A percentile compares a stretch with the other conserved stretches of the same genome.
Conservation (phyloP, 2,888 invertebrate species). For the Plebejus anna region DNA sequence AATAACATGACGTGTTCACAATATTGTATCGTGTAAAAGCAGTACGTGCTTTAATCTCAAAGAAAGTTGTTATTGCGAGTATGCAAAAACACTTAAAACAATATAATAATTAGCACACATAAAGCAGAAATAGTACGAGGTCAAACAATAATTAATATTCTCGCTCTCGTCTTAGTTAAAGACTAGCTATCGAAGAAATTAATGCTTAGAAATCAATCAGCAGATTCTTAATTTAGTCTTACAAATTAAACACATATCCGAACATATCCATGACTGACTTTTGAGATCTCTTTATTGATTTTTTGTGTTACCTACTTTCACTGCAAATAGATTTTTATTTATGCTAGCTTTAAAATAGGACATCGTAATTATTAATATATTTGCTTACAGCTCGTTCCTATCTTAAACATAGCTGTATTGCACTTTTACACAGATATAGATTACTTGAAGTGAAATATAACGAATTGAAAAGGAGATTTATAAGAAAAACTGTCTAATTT, state of each 20-base stretch:
- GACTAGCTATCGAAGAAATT: not conserved
- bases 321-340: constrained; percentile 68
- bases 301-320: constrained; percentile 57
- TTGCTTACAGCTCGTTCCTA: constrained; percentile 29
- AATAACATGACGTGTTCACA: not conserved
- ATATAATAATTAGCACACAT: not conserved
- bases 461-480: no score
- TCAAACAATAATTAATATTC: not conserved
- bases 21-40: constrained; percentile 13
- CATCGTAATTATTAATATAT: constrained; percentile 58
- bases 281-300: constrained; percentile 43
- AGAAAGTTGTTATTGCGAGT: not conserved
- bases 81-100: constrained; percentile 12
- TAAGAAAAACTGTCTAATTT: no score
- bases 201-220: constrained; percentile 18
- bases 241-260: not conserved
- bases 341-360: constrained; percentile 59
- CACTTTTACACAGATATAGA: not conserved
- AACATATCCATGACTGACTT: constrained; percentile 42
- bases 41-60: constrained; percentile 3
- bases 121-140: not conserved
- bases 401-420: not conserved
- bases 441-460: no score
- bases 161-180: not conserved
- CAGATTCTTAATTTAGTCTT: constrained; percentile 13